Evolutionary conservation across 1,140 invertebrate genomes (phyloP).

Genomic region (Lethrus apterus): DNA sequence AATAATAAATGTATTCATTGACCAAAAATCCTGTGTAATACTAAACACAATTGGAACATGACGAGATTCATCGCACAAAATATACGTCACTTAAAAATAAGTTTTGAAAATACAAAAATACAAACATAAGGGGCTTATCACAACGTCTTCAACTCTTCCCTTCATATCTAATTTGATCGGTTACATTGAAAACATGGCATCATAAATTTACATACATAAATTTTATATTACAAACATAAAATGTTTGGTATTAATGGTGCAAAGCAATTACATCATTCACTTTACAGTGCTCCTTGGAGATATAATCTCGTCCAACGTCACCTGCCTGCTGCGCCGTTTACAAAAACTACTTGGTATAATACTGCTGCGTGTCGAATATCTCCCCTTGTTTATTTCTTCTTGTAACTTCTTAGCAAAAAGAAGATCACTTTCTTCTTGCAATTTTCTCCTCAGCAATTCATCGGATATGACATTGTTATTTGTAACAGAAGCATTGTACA

Average conservation of each 20-base stretch:
- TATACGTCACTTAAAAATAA: no score
- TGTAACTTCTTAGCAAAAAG: constrained; percentile 15
- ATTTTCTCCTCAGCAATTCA: constrained; percentile 6
- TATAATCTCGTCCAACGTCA: constrained; percentile 12
- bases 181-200: neutral
- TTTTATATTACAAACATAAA: neutral
- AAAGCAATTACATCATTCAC: no score
- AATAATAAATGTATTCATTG: no score
- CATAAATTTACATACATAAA: neutral
- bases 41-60: no score
- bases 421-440: constrained; percentile 17
- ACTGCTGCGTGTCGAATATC: constrained; percentile 9
- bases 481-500: constrained; percentile 1
- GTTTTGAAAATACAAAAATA: no score
- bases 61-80: no score
- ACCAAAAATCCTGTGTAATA: no score
- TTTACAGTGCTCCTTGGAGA: constrained; percentile 7
- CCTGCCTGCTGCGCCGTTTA: constrained; percentile 2
- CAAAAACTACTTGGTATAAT: constrained; percentile 5
- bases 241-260: no score
- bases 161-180: neutral
- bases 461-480: constrained; percentile 7
- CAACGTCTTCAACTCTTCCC: neutral
- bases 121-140: no score
- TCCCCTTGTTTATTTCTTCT: constrained; percentile 13